Percentiles rank a stretch among this genome's conserved stretches.
Evolutionary conservation across 2,888 invertebrate genomes (phyloP).

Genomic region (Anthrax anthrax): DNA sequence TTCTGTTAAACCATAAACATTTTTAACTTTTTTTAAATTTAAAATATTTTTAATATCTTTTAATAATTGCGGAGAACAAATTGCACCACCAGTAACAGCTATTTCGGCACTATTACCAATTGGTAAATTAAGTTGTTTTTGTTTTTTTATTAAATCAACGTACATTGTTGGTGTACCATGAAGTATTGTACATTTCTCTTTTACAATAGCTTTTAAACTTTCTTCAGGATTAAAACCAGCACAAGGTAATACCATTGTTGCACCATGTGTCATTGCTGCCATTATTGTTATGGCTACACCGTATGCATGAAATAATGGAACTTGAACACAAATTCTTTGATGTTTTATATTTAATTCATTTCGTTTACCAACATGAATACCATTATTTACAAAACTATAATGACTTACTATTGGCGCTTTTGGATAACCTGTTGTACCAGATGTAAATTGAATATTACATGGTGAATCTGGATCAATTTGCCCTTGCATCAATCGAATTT

Average conservation of each 20-base stretch:
- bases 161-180: slow-evolving; percentile 82
- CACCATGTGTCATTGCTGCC: slow-evolving; percentile 42
- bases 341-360: slow-evolving; percentile 30
- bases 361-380: slow-evolving; percentile 44
- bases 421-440: slow-evolving; percentile 62
- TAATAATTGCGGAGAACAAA: slow-evolving; percentile 48
- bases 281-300: slow-evolving; percentile 52
- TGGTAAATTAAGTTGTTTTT: slow-evolving; percentile 34
- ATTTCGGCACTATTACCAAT: slow-evolving; percentile 36
- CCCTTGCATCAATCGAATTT: slow-evolving; percentile 31
- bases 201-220: slow-evolving; percentile 45
- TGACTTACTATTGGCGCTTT: slow-evolving; percentile 64
- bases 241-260: slow-evolving; percentile 46
- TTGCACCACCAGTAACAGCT: slow-evolving; percentile 58
- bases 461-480: slow-evolving; percentile 49
- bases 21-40: slow-evolving; percentile 36
- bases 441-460: slow-evolving; percentile 71
- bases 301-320: slow-evolving; percentile 72
- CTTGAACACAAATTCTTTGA: slow-evolving; percentile 43
- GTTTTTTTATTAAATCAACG: slow-evolving; percentile 50
- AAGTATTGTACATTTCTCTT: slow-evolving; percentile 55
- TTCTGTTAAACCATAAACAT: slow-evolving; percentile 47
- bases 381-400: slow-evolving; percentile 61
- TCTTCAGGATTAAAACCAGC: slow-evolving; percentile 44
- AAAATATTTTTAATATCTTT: slow-evolving; percentile 37